phyloP scores from a whole-genome alignment of 2,113 vertebrate species.

The Anolis carolinensis region DNA sequence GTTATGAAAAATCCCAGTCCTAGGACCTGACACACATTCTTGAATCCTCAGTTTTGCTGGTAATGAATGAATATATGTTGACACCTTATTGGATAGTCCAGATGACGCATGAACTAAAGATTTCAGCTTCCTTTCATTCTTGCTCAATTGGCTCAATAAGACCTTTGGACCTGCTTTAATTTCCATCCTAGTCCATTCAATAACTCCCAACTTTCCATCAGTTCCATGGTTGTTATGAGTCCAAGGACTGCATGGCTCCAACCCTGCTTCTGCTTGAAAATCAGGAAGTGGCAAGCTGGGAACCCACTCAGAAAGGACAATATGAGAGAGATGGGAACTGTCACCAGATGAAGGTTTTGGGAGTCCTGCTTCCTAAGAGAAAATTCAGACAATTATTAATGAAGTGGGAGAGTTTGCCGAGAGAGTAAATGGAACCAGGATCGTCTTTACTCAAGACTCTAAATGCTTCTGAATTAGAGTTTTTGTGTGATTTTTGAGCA shows the following conservation, averaged over 20 bases:
- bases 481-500: too few species aligned
- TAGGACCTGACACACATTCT: neutral
- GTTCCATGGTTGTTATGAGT: neutral
- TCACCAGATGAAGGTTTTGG: conserved; percentile 52
- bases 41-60: neutral
- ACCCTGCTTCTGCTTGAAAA: conserved; percentile 44
- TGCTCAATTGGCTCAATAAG: neutral
- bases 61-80: accelerated
- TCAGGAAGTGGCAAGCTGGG: conserved; percentile 72
- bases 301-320: conserved; percentile 83
- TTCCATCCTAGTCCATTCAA: neutral
- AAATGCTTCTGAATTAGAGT: neutral
- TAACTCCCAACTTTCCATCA: neutral
- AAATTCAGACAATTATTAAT: conserved; percentile 63
- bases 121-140: neutral
- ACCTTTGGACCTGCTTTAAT: neutral
- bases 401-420: neutral
- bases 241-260: conserved; percentile 3
- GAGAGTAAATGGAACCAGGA: neutral
- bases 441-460: neutral
- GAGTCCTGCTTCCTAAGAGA: conserved; percentile 54
- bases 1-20: accelerated
- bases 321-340: conserved; percentile 79
- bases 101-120: accelerated
- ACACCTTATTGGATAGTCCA: neutral